Evolutionary conservation across 2,888 invertebrate species (phyloP).

Genomic region (Oscheius sp.): DNA sequence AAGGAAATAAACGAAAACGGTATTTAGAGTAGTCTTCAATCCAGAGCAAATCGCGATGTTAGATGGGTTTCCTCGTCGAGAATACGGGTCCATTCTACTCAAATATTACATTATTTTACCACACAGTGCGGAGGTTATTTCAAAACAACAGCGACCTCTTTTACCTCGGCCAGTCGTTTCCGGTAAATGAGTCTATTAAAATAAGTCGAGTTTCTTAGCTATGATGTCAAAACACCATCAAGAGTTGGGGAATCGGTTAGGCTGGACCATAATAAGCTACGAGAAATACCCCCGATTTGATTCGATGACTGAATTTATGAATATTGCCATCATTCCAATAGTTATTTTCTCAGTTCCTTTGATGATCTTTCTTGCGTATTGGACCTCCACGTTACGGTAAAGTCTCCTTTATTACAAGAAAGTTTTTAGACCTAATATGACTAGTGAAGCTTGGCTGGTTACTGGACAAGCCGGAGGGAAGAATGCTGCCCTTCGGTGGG

Average conservation of each 20-base stretch:
- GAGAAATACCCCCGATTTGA: conserved; percentile 66
- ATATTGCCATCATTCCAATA: conserved; percentile 67
- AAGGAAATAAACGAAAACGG: not conserved
- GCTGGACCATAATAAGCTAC: conserved; percentile 62
- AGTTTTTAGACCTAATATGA: conserved; percentile 53
- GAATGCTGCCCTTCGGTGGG: conserved; percentile 62
- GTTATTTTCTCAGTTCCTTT: conserved; percentile 64
- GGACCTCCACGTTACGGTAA: conserved; percentile 61
- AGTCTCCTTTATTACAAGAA: not conserved
- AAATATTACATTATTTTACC: conserved; percentile 64
- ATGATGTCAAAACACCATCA: conserved; percentile 54
- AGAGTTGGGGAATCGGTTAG: conserved; percentile 60
- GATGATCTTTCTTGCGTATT: conserved; percentile 68
- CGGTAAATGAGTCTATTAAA: conserved; percentile 41
- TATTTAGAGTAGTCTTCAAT: conserved; percentile 42
- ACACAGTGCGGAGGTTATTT: conserved; percentile 44
- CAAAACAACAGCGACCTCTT: conserved; percentile 53
- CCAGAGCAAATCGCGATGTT: conserved; percentile 61
- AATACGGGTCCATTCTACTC: conserved; percentile 57
- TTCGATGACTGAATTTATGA: conserved; percentile 68
- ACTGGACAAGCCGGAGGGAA: conserved; percentile 67
- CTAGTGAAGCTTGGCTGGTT: conserved; percentile 63
- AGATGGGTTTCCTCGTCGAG: conserved; percentile 64
- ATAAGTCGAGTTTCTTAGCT: too few relatives aligned
- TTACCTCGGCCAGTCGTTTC: conserved; percentile 57